phyloP scores from a whole-genome alignment of 2,888 invertebrate genomes.

The Liopterus haemorrhoidalis region DNA sequence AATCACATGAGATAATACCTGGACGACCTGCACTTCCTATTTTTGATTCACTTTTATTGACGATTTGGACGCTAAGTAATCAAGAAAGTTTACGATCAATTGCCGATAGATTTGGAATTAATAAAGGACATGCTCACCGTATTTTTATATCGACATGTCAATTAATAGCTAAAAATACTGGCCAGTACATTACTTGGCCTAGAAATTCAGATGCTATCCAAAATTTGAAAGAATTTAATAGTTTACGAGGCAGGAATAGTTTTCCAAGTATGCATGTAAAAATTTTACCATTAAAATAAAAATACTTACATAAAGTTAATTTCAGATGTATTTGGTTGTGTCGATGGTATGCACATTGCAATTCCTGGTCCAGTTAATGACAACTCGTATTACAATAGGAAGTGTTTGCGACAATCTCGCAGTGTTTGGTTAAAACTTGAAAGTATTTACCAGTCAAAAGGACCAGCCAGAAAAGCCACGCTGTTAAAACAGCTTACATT shows the following conservation, averaged over 20 bases:
- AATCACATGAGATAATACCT: slow-evolving; percentile 2
- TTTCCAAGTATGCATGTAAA: no score
- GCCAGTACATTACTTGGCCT: slow-evolving; percentile 3
- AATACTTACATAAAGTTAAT: no score
- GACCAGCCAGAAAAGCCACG: no score
- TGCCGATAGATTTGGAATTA: slow-evolving; percentile 3
- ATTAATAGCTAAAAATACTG: background rate
- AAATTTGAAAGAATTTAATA: no score
- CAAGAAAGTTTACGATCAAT: slow-evolving; percentile 5
- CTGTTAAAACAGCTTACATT: slow-evolving; percentile 36
- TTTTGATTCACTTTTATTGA: background rate
- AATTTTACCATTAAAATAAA: no score
- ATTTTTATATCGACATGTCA: background rate
- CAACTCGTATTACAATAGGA: no score
- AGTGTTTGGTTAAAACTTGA: slow-evolving; percentile 37
- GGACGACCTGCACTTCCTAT: background rate
- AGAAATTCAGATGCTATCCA: no score
- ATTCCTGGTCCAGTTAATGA: no score
- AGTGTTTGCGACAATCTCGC: no score
- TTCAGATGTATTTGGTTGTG: no score
- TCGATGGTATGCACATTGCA: no score
- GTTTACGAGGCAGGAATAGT: no score
- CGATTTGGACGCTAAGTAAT: slow-evolving; percentile 4
- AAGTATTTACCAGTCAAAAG: slow-evolving; percentile 35
- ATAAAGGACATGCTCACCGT: slow-evolving; percentile 6